phyloP scores from a whole-genome alignment of 2,888 invertebrate genomes.

The Ochropleura leucogaster region DNA sequence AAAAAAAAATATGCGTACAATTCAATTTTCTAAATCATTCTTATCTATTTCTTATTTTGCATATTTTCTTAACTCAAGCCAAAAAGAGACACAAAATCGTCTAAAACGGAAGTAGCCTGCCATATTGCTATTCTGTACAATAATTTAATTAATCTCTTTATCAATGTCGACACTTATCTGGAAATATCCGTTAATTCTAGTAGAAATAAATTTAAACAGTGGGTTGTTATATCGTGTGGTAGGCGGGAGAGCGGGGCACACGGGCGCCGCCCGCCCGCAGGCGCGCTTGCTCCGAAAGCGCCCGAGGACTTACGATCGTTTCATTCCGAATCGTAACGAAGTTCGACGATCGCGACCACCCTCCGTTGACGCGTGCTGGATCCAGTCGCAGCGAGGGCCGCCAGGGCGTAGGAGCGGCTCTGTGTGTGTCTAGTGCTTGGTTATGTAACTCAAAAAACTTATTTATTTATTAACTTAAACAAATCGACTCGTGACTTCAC shows the following conservation, averaged over 20 bases:
- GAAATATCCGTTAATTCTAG: slow-evolving; percentile 73
- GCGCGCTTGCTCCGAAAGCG: slow-evolving; percentile 88
- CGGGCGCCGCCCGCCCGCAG: slow-evolving; percentile 88
- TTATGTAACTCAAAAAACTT: slow-evolving; percentile 90
- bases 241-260: slow-evolving; percentile 81
- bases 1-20: slow-evolving; percentile 31
- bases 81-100: slow-evolving; percentile 9
- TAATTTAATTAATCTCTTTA: slow-evolving; percentile 42
- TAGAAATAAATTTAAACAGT: slow-evolving; percentile 82
- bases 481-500: slow-evolving; percentile 72
- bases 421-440: slow-evolving; percentile 82
- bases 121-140: slow-evolving; percentile 26
- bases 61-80: slow-evolving; percentile 1
- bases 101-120: not conserved
- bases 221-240: slow-evolving; percentile 79
- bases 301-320: slow-evolving; percentile 89
- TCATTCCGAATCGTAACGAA: slow-evolving; percentile 88
- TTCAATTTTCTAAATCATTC: slow-evolving; percentile 28
- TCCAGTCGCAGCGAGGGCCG: slow-evolving; percentile 89
- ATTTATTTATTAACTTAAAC: slow-evolving; percentile 87
- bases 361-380: slow-evolving; percentile 87
- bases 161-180: slow-evolving; percentile 54
- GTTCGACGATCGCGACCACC: slow-evolving; percentile 88
- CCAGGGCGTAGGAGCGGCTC: slow-evolving; percentile 88
- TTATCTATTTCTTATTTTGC: slow-evolving; percentile 20